Base-by-base conservation (phyloP, 2,888 invertebrate genomes). In the Melanargia galathea region DNA sequence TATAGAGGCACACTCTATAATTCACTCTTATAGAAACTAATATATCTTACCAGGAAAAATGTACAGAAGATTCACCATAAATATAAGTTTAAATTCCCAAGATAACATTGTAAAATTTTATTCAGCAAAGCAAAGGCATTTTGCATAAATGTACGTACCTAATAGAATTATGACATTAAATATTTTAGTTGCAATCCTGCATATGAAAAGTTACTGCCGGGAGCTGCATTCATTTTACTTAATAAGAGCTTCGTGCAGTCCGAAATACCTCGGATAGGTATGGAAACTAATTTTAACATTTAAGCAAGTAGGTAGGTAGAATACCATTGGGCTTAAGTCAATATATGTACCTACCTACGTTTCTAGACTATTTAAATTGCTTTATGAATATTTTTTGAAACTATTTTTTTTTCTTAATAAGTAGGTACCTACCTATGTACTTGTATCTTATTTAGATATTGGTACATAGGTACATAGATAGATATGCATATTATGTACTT, bases 211-310 rank as follows among this genome's bases (percentile, higher is more conserved):
- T 20, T 59, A 56, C 20, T n/a, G 11, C 40, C 60, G 20, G 46
- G 40, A 66, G 52, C 38, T 66, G 58, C 48, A 64, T 54, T 66
- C 33, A 66, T 61, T 61, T 59, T 45, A 46, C 54, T 63, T 54
- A 52, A 52, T 30, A 45, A 57, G 62, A 55, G 54, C 55, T 13
- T 30, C 30, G 56, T 16, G 35, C 30, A 55, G 40, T 46, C 61
- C 45, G 40, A 61, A 64, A 61, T 58, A 61, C 22, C 64, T 57
- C 54, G 55, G 56, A 60, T 59, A n/a, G n/a, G n/a, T n/a, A 64
- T 55, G 56, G 58, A 62, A 66, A 64, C 64, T 66, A 66, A 66
- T 64, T 66, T 64, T 49, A 63, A 57, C 54, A 66, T 63, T 20
- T 63, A 61, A 64, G 55, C 61, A 66, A 63, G 54, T 63, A 60